Base-by-base conservation (phyloP, 2,888 invertebrate species). In the Nomada ruficornis region DNA sequence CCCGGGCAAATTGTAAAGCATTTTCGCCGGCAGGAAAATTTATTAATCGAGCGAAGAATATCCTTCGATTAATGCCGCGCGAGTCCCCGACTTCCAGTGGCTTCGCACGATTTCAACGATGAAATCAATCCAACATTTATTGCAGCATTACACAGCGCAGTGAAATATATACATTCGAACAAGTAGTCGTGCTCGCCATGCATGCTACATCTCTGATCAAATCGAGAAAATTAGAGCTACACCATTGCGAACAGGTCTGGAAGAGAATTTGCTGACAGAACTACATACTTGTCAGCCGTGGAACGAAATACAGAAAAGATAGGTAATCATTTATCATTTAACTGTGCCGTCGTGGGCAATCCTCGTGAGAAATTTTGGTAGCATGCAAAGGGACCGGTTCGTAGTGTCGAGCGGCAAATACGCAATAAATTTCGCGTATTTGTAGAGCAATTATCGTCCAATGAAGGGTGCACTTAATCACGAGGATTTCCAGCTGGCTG, bases 371-470 rank as follows among this genome's bases (percentile, higher is more conserved):
- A 54, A 78, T 54, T 54, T 50, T 13, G 15, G 18, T n/a, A 4
- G 2, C 18, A 50, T 29, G 36, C 42, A 52, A 50, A 23, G 42
- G 57, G 29, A n/a, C 55, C 42, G 36, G 9, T 44, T 26, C 70
- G 13, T 10, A 1, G 11, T 18, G 60, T 44, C 13, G 29, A 42
- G 52, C 13, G 20, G 54, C 29, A n/a, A 71, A 54, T 60, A 42
- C 42, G 68, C 57, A 73, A 80, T 81, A 73, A 80, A 79, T 81
- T 65, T 59, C 36, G 2, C 70, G 71, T 73, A 68, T 83, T 82
- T 80, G 84, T 70, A 72, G 67, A 82, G 80, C 80, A 86, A 86
- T 86, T 84, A 84, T 85, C 74, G 78, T 62, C 57, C 63, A 62
- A 71, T 72, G 75, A 57, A 74, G 63, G 74, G 78, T 50, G 54